Evolutionary conservation across 2,113 vertebrate species (phyloP).

Genomic region (Pituophis catenifer): DNA sequence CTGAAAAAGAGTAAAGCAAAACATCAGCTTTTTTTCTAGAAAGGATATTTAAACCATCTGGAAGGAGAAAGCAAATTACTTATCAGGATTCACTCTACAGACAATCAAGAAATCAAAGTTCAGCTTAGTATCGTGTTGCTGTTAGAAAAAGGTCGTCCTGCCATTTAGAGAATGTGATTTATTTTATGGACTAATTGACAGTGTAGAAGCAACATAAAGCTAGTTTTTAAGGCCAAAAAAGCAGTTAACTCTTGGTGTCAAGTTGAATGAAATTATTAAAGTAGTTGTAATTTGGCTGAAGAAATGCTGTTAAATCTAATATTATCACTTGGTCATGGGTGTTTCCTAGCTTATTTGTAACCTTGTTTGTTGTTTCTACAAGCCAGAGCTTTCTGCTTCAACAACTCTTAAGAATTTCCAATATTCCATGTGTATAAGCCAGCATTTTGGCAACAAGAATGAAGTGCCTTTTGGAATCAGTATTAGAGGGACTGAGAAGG

Average conservation of each 20-base stretch:
- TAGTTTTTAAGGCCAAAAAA: background rate
- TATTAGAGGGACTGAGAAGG: constrained; percentile 33
- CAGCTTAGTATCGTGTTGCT: background rate
- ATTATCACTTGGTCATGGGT: constrained; percentile 35
- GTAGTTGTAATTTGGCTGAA: constrained; percentile 42
- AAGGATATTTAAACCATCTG: background rate
- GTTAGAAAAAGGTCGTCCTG: background rate
- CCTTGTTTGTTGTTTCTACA: constrained; percentile 25
- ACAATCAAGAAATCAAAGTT: background rate
- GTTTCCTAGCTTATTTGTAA: constrained; percentile 35
- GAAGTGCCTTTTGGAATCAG: constrained; percentile 46
- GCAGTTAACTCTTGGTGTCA: background rate
- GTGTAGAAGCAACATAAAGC: background rate
- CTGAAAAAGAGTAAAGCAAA: background rate
- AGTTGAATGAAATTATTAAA: constrained; percentile 27
- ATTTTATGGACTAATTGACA: background rate
- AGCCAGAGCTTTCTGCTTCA: constrained; percentile 52
- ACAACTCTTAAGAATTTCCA: constrained; percentile 48
- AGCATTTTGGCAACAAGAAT: constrained; percentile 67
- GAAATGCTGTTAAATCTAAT: constrained; percentile 46
- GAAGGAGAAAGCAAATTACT: background rate
- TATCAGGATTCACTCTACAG: background rate
- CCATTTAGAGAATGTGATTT: background rate
- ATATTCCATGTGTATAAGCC: constrained; percentile 49
- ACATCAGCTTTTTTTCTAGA: background rate